A percentile compares a stretch with the other conserved stretches of the same genome.
Evolutionary conservation across 2,797 vertebrate genomes (phyloP).

Genomic region (Phoebastria nigripes): DNA sequence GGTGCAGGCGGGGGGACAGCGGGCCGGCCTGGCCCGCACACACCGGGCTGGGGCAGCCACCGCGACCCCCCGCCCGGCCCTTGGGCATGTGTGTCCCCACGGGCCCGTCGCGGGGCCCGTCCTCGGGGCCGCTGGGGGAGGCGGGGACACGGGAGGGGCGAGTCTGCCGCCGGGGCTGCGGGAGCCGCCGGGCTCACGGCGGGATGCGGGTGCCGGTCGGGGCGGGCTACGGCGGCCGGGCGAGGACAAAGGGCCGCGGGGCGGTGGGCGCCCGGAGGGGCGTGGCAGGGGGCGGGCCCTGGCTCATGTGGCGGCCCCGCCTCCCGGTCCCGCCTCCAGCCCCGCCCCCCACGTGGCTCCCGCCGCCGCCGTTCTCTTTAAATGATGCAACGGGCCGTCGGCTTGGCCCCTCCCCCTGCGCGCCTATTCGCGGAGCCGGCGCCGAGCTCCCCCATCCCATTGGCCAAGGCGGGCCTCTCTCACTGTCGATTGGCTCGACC

Average conservation of each 20-base stretch:
- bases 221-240: background rate
- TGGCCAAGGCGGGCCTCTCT: fast-evolving
- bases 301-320: fast-evolving
- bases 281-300: background rate
- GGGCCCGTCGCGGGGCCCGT: background rate
- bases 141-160: background rate
- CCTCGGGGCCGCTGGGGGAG: too few relatives aligned
- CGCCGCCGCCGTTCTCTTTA: background rate
- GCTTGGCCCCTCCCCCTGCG: background rate
- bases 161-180: too few relatives aligned
- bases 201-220: too few relatives aligned
- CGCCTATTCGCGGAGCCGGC: background rate
- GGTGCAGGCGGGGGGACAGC: background rate
- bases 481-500: background rate
- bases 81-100: background rate
- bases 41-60: background rate
- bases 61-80: fast-evolving
- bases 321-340: background rate
- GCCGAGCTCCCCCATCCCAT: fast-evolving
- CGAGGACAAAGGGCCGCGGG: background rate
- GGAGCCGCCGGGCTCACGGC: background rate
- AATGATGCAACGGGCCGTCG: background rate
- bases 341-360: conserved; percentile 22
- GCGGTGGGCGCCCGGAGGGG: background rate
- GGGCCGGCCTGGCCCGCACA: background rate